Conservation (phyloP, 2,113 vertebrate species). For the Haemorhous mexicanus region DNA sequence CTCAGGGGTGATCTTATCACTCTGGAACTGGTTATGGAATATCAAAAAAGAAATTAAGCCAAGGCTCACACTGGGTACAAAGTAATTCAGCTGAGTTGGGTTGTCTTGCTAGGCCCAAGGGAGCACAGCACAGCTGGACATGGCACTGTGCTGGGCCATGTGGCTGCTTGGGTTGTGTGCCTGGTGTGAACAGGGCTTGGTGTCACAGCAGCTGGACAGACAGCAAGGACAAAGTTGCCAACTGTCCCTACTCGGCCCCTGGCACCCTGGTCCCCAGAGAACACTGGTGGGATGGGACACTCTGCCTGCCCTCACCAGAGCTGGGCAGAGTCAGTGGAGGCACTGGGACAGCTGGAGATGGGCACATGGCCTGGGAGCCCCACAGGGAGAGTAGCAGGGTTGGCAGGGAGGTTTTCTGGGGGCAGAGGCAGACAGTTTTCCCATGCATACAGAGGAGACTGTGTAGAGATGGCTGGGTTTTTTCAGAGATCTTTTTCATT, state of each 20-base stretch:
- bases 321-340: background rate
- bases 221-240: background rate
- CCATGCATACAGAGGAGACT: background rate
- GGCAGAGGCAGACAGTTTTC: background rate
- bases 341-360: background rate
- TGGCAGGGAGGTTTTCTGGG: background rate
- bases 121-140: fast-evolving
- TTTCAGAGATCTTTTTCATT: background rate
- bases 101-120: background rate
- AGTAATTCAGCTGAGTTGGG: background rate
- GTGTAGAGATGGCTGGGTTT: background rate
- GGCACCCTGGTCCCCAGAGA: background rate
- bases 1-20: background rate
- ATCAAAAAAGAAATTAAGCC: background rate
- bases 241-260: background rate
- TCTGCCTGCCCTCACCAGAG: background rate
- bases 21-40: background rate
- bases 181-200: background rate
- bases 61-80: background rate
- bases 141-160: background rate
- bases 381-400: fast-evolving
- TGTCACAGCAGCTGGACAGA: background rate
- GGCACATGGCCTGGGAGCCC: fast-evolving
- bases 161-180: background rate
- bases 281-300: fast-evolving